Conservation (phyloP, 2,797 vertebrate species). For the Champsocephalus gunnari region DNA sequence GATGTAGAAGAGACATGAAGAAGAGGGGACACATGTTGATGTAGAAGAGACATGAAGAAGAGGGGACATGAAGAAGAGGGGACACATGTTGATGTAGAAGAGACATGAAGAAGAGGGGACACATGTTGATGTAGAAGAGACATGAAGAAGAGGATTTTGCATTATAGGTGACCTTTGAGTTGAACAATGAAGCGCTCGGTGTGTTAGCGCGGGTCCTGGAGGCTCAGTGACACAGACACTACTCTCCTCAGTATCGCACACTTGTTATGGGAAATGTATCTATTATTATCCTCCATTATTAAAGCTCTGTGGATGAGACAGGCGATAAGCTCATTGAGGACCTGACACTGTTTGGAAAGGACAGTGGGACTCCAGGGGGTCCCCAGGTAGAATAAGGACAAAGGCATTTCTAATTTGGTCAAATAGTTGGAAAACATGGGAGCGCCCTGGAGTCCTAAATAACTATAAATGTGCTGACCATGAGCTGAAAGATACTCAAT, state of each 20-base stretch:
- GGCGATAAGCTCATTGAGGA: conserved; percentile 41
- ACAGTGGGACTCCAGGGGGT: no score
- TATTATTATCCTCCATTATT: conserved; percentile 63
- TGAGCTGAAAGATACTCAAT: not conserved
- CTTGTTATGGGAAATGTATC: conserved; percentile 63
- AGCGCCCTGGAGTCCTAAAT: not conserved
- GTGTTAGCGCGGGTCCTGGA: conserved; percentile 10
- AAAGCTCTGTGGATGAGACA: conserved; percentile 13
- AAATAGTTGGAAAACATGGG: not conserved
- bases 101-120: no score
- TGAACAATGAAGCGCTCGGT: not conserved
- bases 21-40: no score
- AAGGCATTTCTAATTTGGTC: not conserved
- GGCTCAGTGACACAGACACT: conserved; percentile 9
- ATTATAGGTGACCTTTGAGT: no score
- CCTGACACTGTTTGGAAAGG: not conserved
- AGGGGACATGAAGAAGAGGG: no score
- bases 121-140: no score
- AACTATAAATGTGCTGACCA: not conserved
- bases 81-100: no score
- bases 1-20: no score
- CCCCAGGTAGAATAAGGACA: conserved; percentile 6
- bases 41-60: no score
- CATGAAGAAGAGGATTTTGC: no score
- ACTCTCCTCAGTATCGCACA: conserved; percentile 20